phyloP scores from a whole-genome alignment of 2,113 vertebrate species.

The Myxocyprinus asiaticus region DNA sequence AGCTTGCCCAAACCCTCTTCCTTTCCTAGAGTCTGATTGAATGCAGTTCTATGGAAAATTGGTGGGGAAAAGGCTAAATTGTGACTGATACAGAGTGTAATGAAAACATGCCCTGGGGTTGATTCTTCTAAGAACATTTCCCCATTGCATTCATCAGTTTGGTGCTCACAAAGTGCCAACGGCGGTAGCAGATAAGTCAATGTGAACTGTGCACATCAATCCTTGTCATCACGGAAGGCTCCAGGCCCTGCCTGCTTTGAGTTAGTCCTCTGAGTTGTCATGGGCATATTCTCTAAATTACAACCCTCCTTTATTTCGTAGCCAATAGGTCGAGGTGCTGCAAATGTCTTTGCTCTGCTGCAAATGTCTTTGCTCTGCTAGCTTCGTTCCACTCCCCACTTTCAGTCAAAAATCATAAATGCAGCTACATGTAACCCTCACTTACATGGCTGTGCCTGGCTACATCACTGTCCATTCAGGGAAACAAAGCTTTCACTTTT shows the following conservation, averaged over 20 bases:
- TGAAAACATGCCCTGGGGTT: conserved; percentile 17
- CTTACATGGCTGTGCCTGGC: too few relatives aligned
- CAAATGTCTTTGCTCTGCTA: background rate
- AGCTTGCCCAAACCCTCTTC: background rate
- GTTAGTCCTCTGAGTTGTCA: conserved; percentile 53
- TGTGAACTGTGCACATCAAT: conserved; percentile 52
- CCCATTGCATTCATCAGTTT: conserved; percentile 25
- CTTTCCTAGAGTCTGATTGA: background rate
- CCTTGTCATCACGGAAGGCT: conserved; percentile 50
- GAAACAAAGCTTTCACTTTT: conserved; percentile 16
- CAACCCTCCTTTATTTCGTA: conserved; percentile 49
- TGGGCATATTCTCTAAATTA: conserved; percentile 41
- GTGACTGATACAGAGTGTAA: conserved; percentile 4
- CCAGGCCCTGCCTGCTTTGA: conserved; percentile 25
- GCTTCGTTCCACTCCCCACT: conserved; percentile 18
- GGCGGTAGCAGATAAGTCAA: conserved; percentile 54
- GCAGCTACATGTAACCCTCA: background rate
- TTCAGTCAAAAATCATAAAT: conserved; percentile 23
- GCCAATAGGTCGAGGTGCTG: background rate
- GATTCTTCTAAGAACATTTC: too few relatives aligned
- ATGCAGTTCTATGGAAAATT: background rate
- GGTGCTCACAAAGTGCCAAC: conserved; percentile 33
- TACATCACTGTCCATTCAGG: too few relatives aligned
- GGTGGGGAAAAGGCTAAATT: background rate
- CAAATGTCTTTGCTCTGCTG: background rate